Evolutionary conservation across 2,888 invertebrate species (phyloP), one percentile per base, ranked within the genome.

Genomic region (Prostheceraeus crozeri): DNA sequence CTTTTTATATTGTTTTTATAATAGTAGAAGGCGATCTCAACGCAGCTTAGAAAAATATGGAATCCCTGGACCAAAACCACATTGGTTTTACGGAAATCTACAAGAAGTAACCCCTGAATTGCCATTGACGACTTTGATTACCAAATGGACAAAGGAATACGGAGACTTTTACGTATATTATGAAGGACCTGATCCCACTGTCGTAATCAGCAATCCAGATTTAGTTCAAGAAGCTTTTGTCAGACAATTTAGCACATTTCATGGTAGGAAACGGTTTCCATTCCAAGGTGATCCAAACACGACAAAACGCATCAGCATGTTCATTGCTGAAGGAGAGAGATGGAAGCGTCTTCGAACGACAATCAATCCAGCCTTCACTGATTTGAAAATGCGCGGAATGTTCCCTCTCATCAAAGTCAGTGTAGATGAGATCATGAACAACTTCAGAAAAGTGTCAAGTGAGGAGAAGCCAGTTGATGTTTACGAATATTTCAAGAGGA

Each of bases 31-130:
- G n/a, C n/a, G n/a, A n/a, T n/a, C n/a, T n/a, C n/a, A n/a, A n/a
- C n/a, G n/a, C n/a, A n/a, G n/a, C n/a, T n/a, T n/a, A n/a, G n/a
- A n/a, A n/a, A n/a, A n/a, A 23, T 16, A 3, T 3, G 14, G 14
- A 10, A 67, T 72, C 30, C 68, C 69, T 1, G 72, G 72, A 1
- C 72, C 72, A 1, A 59, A 59, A 27, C 71, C 71, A 3, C 69
- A 72, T 61, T 69, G 71, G 56, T 59, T 72, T 21, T 70, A 70
- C 60, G 71, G 70, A 46, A 72, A 70, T 60, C 64, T 69, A 56
- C 55, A 2, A 58, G 48, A 63, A 51, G 48, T 62, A 4, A 48
- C 63, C 6, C 53, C 64, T 10, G 62, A 66, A 1, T 60, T 65
- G 11, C n/a, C n/a, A n/a, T n/a, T n/a, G n/a, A n/a, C n/a, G n/a